Percentiles rank a stretch among this genome's conserved stretches.
These are phyloP conservation scores for Lethrus apterus DNA, from an alignment of 1,140 invertebrate genomes.

Conservation along the genomic window DNA sequence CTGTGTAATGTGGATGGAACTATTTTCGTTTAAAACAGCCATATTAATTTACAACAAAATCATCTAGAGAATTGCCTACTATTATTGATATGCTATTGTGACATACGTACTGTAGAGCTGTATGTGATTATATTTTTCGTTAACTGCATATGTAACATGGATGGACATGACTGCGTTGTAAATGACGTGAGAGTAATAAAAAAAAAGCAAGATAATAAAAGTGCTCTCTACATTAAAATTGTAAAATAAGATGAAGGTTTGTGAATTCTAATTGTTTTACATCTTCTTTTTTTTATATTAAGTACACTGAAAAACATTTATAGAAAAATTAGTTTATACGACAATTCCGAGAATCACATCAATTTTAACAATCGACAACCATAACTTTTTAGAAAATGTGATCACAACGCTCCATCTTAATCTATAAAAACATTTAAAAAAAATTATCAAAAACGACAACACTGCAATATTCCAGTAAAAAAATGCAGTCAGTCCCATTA, in stretches of 20 bases:
- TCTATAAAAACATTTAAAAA: no score
- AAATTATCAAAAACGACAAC: no score
- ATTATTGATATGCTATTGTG: slow-evolving; percentile 34
- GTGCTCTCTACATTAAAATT: no score
- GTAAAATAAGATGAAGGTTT: no score
- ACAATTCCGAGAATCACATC: no score
- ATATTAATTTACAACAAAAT: not conserved
- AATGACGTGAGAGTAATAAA: not conserved
- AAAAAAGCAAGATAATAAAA: not conserved
- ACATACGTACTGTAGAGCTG: slow-evolving; percentile 25
- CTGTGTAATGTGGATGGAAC: not conserved
- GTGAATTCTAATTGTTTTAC: no score
- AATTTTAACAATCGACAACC: no score
- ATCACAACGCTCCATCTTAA: no score
- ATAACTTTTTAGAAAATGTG: no score
- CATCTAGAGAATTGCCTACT: not conserved
- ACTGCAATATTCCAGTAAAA: slow-evolving; percentile 8
- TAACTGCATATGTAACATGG: slow-evolving; percentile 5
- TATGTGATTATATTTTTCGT: slow-evolving; percentile 9
- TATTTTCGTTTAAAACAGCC: slow-evolving; percentile 15
- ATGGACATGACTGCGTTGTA: slow-evolving; percentile 21
- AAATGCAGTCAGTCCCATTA: slow-evolving; percentile 12
- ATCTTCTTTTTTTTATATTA: no score
- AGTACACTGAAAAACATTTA: no score
- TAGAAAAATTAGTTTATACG: not conserved